A percentile compares a stretch with the other conserved stretches of the same genome.
Evolutionary conservation across 1,140 invertebrate species (phyloP).

Genomic region (Trachymyrmex septentrionalis): DNA sequence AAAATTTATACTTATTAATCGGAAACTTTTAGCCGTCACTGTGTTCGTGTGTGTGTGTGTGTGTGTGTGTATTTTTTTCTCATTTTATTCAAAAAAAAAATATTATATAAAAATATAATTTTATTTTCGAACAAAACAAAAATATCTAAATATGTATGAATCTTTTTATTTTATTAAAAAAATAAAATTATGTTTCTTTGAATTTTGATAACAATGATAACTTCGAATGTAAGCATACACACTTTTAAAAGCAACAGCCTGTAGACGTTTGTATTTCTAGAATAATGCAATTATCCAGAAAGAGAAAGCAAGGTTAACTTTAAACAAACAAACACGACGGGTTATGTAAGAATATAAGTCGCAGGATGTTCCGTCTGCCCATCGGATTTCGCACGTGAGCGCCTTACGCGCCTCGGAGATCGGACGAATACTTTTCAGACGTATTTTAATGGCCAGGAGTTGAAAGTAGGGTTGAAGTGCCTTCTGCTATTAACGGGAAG

Average conservation of each 20-base stretch:
- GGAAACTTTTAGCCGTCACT: too few relatives aligned
- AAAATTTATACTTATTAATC: too few relatives aligned
- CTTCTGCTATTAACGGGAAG: slow-evolving; percentile 72
- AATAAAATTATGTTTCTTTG: too few relatives aligned
- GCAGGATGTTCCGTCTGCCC: not conserved
- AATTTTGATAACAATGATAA: too few relatives aligned
- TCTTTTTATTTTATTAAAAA: too few relatives aligned
- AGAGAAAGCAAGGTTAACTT: not conserved
- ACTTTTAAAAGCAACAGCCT: not conserved
- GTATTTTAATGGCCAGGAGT: slow-evolving; percentile 71
- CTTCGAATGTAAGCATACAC: too few relatives aligned
- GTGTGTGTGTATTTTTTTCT: too few relatives aligned
- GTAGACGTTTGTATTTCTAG: not conserved
- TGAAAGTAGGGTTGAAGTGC: slow-evolving; percentile 74
- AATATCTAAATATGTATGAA: too few relatives aligned
- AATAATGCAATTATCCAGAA: not conserved
- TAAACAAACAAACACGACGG: not conserved
- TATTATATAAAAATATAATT: too few relatives aligned
- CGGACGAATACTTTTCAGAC: slow-evolving; percentile 66
- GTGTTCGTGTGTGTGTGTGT: too few relatives aligned
- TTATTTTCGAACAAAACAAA: too few relatives aligned
- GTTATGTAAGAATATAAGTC: slow-evolving; percentile 22
- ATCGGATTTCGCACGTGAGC: slow-evolving; percentile 25
- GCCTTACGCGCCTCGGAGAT: slow-evolving; percentile 43
- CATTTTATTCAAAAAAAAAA: too few relatives aligned